Evolutionary conservation across 1,140 invertebrate species (phyloP), one percentile per base, ranked within the genome.

Genomic region (Cherax destructor): DNA sequence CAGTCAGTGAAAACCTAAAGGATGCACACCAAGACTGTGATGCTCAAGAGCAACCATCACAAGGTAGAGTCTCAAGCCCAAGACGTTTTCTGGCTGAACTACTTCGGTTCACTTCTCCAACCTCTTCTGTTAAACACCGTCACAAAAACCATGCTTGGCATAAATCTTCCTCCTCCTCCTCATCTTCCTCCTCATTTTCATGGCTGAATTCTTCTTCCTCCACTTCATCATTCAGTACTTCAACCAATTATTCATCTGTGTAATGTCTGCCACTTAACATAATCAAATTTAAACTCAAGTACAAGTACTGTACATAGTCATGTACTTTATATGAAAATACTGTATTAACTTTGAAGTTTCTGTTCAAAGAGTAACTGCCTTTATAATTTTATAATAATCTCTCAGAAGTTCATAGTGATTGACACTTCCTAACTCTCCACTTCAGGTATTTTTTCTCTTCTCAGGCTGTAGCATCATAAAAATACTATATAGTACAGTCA

Each of bases 151-250:
- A 83, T 21, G 69, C 86, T n/a, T 89, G 91, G 86, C 91, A 88
- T 18, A 86, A 84, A 11, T 80, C 76, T 24, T 85, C 86, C 11
- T 91, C 84, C 49, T 91, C 90, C 65, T 86, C 84, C 49, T 91
- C 88, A 13, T 91, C 88, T 65, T 91, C 88, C 30, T 85, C 88
- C 76, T 91, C 88, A 1, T 85, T 91, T 49, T 85, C 83, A n/a
- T 91, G 88, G 88, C 76, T 86, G 41, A 91, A 91, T 52, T 91
- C 88, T 18, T 91, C 88, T 52, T 91, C 88, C 30, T 91, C 88
- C 13, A 59, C 74, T 41, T 91, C 88, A 9, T 91, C 83, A 21
- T 91, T 91, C 59, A 79, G 83, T 72, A 83, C 83, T 24, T 91
- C 88, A 21, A 85, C 81, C n/a, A 84, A 79, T 69, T 86, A 91